These are phyloP conservation scores for Rosalia funebris DNA, from an alignment of 2,888 invertebrate genomes.

Conservation along the genomic window DNA sequence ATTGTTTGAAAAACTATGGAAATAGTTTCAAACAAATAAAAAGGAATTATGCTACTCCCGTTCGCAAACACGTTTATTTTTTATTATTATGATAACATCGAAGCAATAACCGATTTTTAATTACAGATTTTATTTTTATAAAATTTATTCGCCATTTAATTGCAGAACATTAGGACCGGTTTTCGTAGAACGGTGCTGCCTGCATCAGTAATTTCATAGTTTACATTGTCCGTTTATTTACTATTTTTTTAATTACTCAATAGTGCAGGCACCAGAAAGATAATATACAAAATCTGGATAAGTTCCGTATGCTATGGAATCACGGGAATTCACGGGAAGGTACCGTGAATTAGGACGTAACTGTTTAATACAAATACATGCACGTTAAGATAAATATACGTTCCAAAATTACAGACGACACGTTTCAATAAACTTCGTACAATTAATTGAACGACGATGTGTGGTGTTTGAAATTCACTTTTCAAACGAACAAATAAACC, in stretches of 20 bases:
- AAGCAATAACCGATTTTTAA: neutral
- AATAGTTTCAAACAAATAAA: neutral
- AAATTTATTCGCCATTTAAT: no score
- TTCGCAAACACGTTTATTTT: neutral
- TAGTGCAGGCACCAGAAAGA: neutral
- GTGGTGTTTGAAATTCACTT: neutral
- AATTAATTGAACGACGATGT: neutral
- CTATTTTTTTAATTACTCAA: no score
- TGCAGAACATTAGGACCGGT: no score
- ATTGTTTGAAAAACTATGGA: neutral
- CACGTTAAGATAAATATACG: slow-evolving; percentile 7
- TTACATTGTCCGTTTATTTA: no score
- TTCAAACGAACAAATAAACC: neutral
- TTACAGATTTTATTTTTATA: neutral
- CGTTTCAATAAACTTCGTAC: neutral
- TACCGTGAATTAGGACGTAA: neutral
- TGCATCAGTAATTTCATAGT: no score
- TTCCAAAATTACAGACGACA: slow-evolving; percentile 6
- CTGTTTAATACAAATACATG: neutral
- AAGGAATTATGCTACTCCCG: neutral
- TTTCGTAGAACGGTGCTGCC: neutral
- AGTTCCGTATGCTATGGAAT: neutral
- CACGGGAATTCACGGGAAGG: no score
- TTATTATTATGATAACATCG: neutral
- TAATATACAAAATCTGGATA: neutral